phyloP scores from a whole-genome alignment of 2,888 invertebrate genomes.

The Harpagoxenus sublaevis region DNA sequence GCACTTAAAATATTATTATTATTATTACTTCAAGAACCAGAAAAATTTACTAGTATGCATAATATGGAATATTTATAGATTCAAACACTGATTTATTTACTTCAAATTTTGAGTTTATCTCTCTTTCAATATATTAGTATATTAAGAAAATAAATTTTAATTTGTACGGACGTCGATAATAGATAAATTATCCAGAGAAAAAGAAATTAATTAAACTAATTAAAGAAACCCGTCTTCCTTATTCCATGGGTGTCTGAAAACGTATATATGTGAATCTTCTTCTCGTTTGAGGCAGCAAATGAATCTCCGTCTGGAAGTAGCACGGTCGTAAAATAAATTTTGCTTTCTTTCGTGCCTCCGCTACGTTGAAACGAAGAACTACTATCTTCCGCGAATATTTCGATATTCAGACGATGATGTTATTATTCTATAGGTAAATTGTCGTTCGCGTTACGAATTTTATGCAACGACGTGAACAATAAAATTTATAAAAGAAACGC shows the following conservation, averaged over 20 bases:
- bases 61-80: not conserved
- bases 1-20: not conserved
- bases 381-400: slow-evolving; percentile 6
- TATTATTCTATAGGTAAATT: not conserved
- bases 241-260: not conserved
- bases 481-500: not conserved
- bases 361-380: slow-evolving; percentile 46
- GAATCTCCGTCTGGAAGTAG: slow-evolving; percentile 58
- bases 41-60: not conserved
- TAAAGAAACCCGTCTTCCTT: not conserved
- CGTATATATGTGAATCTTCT: slow-evolving; percentile 26
- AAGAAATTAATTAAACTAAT: not conserved
- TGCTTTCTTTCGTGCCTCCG: slow-evolving; percentile 34
- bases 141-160: not conserved
- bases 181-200: not conserved
- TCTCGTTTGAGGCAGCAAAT: slow-evolving; percentile 50
- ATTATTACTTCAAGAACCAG: not conserved
- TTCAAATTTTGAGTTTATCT: not conserved
- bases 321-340: slow-evolving; percentile 65
- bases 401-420: slow-evolving; percentile 10
- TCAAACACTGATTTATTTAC: not conserved
- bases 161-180: not conserved
- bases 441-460: not conserved
- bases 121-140: not conserved
- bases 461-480: not conserved